Conservation (phyloP, 1,140 invertebrate species). For the Triops cancriformis region DNA sequence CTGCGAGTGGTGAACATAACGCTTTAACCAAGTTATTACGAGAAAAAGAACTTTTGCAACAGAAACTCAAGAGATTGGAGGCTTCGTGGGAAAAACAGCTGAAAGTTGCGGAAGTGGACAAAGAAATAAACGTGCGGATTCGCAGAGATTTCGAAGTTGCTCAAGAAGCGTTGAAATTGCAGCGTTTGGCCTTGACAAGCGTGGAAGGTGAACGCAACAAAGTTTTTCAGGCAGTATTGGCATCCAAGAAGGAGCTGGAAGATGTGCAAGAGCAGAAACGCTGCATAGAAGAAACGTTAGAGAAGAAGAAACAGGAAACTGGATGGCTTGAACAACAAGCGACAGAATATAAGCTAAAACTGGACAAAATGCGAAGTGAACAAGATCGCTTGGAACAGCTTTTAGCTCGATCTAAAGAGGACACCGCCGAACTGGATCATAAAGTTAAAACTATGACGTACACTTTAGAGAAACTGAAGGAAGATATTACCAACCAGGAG, state of each 20-base stretch:
- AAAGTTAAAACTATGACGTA: slow-evolving; percentile 24
- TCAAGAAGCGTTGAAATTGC: not conserved
- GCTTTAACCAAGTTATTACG: slow-evolving; percentile 1
- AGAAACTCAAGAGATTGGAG: not conserved
- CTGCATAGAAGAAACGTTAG: not conserved
- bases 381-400: not conserved
- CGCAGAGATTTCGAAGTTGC: not conserved
- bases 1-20: slow-evolving; percentile 14
- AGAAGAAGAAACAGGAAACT: slow-evolving; percentile 2
- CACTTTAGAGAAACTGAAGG: slow-evolving; percentile 24
- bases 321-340: slow-evolving; percentile 20
- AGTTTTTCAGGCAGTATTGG: not conserved
- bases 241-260: not conserved
- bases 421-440: slow-evolving; percentile 11
- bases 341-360: not conserved
- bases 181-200: not conserved
- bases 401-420: not conserved
- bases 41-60: slow-evolving; percentile 7
- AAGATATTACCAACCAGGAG: slow-evolving; percentile 21
- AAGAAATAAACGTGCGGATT: not conserved
- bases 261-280: not conserved
- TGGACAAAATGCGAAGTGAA: not conserved
- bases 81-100: slow-evolving; percentile 23
- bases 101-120: slow-evolving; percentile 1
- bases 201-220: not conserved